Evolutionary conservation across 2,797 vertebrate genomes (phyloP).

Genomic region (Picus viridis): DNA sequence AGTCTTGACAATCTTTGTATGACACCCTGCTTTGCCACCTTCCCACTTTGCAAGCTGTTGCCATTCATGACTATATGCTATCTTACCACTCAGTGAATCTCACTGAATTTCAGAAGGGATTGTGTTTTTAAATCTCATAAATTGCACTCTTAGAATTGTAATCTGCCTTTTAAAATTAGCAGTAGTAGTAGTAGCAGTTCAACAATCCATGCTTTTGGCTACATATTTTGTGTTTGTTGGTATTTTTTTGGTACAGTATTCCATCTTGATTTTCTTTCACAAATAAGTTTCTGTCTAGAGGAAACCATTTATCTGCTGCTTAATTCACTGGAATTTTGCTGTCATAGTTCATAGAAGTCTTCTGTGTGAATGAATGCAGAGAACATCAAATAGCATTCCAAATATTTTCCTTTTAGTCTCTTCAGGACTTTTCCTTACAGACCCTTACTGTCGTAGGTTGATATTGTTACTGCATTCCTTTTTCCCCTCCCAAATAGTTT

Average conservation of each 20-base stretch:
- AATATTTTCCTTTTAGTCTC: not conserved
- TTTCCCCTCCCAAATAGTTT: fast-evolving
- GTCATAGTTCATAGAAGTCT: not conserved
- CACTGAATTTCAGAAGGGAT: not conserved
- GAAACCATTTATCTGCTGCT: not conserved
- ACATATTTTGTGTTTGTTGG: not conserved
- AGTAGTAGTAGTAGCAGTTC: not conserved
- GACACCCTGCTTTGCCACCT: conserved; percentile 51
- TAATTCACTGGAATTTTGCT: not conserved
- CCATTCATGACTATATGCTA: conserved; percentile 14
- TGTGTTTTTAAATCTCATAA: not conserved
- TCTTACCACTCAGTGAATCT: not conserved
- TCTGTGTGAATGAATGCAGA: not conserved
- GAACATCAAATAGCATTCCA: not conserved
- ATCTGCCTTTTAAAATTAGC: not conserved
- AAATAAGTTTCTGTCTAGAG: not conserved
- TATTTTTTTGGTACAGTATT: not conserved
- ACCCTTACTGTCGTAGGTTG: not conserved
- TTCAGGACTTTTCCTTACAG: not conserved
- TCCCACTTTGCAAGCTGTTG: conserved; percentile 68
- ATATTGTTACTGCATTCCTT: not conserved
- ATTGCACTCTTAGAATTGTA: not conserved
- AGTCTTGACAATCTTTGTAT: conserved; percentile 46
- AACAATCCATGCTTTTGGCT: not conserved
- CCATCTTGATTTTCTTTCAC: not conserved